Evolutionary conservation across 2,888 invertebrate genomes (phyloP).

Genomic region (Charanyca ferruginea): DNA sequence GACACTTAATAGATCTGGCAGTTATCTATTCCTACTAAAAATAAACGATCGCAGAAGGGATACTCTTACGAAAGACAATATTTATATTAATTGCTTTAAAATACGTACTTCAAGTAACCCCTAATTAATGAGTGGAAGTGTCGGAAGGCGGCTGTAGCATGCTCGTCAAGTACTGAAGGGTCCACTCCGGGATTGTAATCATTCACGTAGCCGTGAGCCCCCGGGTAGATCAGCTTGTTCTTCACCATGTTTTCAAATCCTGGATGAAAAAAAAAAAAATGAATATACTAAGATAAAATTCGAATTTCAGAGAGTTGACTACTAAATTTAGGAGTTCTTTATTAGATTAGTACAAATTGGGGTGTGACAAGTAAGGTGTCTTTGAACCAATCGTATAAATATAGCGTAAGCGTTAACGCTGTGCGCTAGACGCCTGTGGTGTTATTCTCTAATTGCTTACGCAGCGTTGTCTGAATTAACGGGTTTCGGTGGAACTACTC

Average conservation of each 20-base stretch:
- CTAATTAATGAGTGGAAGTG: slow-evolving; percentile 94
- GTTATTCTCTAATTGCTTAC: too few species aligned
- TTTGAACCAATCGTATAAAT: neutral
- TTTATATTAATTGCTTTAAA: neutral
- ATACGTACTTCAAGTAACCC: slow-evolving; percentile 93
- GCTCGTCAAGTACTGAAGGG: slow-evolving; percentile 93
- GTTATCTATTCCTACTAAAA: too few species aligned
- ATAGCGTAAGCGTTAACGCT: neutral
- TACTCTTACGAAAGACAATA: too few species aligned
- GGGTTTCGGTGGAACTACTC: too few species aligned
- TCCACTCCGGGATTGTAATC: slow-evolving; percentile 93
- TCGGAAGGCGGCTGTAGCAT: slow-evolving; percentile 94
- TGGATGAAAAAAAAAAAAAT: slow-evolving; percentile 62
- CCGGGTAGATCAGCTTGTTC: slow-evolving; percentile 92
- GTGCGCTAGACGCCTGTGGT: too few species aligned
- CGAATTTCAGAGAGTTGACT: too few species aligned
- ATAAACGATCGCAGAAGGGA: too few species aligned
- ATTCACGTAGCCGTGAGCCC: slow-evolving; percentile 90
- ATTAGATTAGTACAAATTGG: neutral
- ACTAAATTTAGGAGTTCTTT: neutral
- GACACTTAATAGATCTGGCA: too few species aligned
- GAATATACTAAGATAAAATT: neutral
- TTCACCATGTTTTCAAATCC: slow-evolving; percentile 92
- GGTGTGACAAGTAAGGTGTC: neutral
- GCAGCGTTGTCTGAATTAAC: too few species aligned